A percentile compares a stretch with the other conserved stretches of the same genome.
Conservation (phyloP, 1,140 invertebrate species). For the Drosophila tani region DNA sequence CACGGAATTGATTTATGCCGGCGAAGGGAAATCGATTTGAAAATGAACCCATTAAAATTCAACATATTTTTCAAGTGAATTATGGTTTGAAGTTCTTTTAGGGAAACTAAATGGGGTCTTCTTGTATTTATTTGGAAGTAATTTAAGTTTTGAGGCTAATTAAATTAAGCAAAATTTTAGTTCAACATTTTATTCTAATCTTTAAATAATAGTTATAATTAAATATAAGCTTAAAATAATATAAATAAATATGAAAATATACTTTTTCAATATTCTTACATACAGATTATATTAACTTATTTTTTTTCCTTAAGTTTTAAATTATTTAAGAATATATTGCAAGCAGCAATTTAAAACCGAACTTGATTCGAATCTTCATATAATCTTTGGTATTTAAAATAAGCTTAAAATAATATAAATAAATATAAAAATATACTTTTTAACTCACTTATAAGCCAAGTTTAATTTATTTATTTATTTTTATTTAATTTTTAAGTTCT, state of each 20-base stretch:
- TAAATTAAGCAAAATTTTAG: too few relatives aligned
- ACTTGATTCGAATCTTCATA: too few relatives aligned
- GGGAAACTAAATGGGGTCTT: background rate
- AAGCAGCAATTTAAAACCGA: too few relatives aligned
- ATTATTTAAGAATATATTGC: too few relatives aligned
- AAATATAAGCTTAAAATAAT: background rate
- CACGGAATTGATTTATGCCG: conserved; percentile 70
- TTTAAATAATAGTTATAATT: background rate
- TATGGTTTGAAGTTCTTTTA: background rate
- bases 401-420: too few relatives aligned
- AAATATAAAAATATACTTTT: background rate
- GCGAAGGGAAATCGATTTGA: conserved; percentile 51
- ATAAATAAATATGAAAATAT: background rate
- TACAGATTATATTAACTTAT: background rate
- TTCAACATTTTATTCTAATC: too few relatives aligned
- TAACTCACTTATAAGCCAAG: background rate
- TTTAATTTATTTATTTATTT: background rate
- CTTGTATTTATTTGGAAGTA: background rate
- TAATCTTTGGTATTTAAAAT: too few relatives aligned
- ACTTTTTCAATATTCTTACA: background rate
- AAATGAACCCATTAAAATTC: conserved; percentile 30
- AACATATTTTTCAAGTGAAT: conserved; percentile 41
- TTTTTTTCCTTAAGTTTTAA: too few relatives aligned
- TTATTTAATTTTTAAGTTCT: background rate
- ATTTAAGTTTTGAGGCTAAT: background rate